phyloP scores from a whole-genome alignment of 2,797 vertebrate species.

The Rachycentron canadum region DNA sequence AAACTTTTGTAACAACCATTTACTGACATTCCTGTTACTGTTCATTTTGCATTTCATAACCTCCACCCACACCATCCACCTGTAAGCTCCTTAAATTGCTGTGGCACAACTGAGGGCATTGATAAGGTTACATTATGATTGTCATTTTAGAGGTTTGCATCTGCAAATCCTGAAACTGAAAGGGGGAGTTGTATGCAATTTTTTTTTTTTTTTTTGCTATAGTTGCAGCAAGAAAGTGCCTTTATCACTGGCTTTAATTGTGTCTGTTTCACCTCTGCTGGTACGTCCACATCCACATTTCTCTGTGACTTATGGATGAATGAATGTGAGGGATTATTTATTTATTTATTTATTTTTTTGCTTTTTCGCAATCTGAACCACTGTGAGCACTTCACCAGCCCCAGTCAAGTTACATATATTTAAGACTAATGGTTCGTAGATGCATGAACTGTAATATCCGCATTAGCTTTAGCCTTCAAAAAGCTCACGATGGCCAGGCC shows the following conservation, averaged over 20 bases:
- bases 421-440: neutral
- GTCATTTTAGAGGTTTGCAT: neutral
- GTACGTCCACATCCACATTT: neutral
- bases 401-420: neutral
- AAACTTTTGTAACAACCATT: too few species aligned
- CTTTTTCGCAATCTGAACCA: neutral
- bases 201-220: too few species aligned
- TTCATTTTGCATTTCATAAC: neutral
- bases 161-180: neutral
- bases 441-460: conserved; percentile 1
- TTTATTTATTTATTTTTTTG: neutral
- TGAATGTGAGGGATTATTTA: neutral
- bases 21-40: too few species aligned
- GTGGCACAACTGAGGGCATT: neutral
- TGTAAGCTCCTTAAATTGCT: neutral
- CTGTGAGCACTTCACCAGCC: neutral
- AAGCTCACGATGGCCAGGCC: conserved; percentile 4
- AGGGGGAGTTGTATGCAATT: neutral
- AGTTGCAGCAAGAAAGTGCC: neutral
- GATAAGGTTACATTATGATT: neutral
- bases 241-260: neutral
- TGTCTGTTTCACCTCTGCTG: neutral
- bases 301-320: neutral
- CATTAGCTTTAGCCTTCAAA: conserved; percentile 4
- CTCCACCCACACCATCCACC: neutral